These are phyloP conservation scores for Drosophila sturtevanti DNA, from an alignment of 1,140 invertebrate species.

Conservation along the genomic window DNA sequence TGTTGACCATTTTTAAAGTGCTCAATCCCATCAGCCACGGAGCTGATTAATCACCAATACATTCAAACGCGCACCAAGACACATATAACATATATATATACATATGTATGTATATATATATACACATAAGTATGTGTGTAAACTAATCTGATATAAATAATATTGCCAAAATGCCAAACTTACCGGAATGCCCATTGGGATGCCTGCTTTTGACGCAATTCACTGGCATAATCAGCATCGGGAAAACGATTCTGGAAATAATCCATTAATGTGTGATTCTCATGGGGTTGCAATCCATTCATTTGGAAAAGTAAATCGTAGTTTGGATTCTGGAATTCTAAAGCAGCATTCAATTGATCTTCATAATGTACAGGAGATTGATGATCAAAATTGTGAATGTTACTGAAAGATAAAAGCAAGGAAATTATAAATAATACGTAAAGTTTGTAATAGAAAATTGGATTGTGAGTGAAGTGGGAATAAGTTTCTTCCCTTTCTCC, in stretches of 20 bases:
- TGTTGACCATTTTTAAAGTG: constrained; percentile 96
- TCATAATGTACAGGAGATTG: constrained; percentile 85
- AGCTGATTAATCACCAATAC: constrained; percentile 83
- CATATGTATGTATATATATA: constrained; percentile 2
- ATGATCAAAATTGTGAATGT: constrained; percentile 50
- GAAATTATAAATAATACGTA: background rate
- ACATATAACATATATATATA: background rate
- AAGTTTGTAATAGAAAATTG: background rate
- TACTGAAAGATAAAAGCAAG: background rate
- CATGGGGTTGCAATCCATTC: constrained; percentile 69
- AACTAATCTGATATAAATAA: constrained; percentile 6
- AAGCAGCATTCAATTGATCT: constrained; percentile 91
- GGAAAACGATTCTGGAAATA: constrained; percentile 89
- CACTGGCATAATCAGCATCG: constrained; percentile 90
- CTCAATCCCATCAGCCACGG: constrained; percentile 95
- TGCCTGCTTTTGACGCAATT: constrained; percentile 93
- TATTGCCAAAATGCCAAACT: constrained; percentile 23
- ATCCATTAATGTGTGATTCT: constrained; percentile 88
- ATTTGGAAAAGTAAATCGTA: constrained; percentile 84
- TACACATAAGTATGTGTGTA: constrained; percentile 28
- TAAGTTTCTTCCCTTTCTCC: too few relatives aligned
- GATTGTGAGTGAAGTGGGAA: too few relatives aligned
- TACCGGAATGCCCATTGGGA: constrained; percentile 93
- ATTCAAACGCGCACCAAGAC: background rate
- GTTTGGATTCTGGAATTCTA: constrained; percentile 95